Evolutionary conservation across 2,888 invertebrate genomes (phyloP).

Genomic region (Agonopterix heracliana): DNA sequence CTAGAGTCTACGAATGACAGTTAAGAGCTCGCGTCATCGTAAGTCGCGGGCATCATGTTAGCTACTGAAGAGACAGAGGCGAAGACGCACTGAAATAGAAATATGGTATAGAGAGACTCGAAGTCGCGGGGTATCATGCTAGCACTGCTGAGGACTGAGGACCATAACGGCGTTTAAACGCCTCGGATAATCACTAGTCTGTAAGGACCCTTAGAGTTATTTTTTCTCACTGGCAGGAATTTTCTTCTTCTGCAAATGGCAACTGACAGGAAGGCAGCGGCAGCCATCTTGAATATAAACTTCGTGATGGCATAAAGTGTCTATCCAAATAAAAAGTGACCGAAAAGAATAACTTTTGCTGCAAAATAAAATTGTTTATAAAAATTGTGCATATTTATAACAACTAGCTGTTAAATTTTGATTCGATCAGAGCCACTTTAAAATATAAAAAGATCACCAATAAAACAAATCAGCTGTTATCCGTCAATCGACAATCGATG

Average conservation of each 20-base stretch:
- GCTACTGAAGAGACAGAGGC: no score
- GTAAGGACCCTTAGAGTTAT: no score
- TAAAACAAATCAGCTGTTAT: constrained; percentile 76
- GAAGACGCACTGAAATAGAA: no score
- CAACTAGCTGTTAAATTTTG: constrained; percentile 19
- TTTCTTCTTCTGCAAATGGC: constrained; percentile 11
- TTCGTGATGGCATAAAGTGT: constrained; percentile 51
- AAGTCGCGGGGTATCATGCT: no score
- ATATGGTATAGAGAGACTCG: no score
- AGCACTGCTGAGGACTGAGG: no score
- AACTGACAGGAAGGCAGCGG: constrained; percentile 13
- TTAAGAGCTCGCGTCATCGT: no score
- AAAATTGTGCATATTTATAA: constrained; percentile 36
- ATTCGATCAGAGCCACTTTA: constrained; percentile 22
- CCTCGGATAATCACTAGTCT: no score
- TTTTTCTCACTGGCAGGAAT: constrained; percentile 46
- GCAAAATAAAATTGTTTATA: constrained; percentile 30
- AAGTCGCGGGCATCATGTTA: no score
- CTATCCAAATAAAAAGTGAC: constrained; percentile 58
- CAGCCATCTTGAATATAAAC: constrained; percentile 67
- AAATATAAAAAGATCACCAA: constrained; percentile 60
- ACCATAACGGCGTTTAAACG: no score
- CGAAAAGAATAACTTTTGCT: constrained; percentile 27
- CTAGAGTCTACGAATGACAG: no score
- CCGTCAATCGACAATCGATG: constrained; percentile 69